These are phyloP conservation scores for Leptinotarsa juncta DNA, from an alignment of 2,888 invertebrate genomes.

Conservation along the genomic window DNA sequence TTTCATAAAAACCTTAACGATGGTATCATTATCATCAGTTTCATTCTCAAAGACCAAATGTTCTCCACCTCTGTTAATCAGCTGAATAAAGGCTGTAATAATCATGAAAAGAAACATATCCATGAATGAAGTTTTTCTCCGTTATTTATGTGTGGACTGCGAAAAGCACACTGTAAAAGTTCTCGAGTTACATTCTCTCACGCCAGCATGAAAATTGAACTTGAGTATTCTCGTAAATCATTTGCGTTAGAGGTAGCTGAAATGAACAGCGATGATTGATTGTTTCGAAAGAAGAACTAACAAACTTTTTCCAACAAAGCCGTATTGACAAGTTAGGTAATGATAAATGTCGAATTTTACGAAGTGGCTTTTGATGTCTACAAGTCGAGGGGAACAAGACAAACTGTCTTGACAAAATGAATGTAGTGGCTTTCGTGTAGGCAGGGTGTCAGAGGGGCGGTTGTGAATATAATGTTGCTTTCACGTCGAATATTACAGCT, in stretches of 20 bases:
- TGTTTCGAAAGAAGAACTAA: constrained; percentile 27
- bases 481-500: too few relatives aligned
- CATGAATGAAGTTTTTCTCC: background rate
- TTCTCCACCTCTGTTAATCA: background rate
- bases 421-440: background rate
- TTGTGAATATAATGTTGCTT: too few relatives aligned
- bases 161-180: background rate
- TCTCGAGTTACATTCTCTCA: constrained; percentile 6
- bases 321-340: constrained; percentile 29
- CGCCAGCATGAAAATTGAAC: constrained; percentile 5
- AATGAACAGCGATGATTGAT: constrained; percentile 34
- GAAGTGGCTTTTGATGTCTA: constrained; percentile 16
- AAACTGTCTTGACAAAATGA: background rate
- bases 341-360: constrained; percentile 11
- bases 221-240: constrained; percentile 16
- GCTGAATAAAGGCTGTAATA: background rate
- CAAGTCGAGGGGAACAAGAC: constrained; percentile 2
- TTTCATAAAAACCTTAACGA: too few relatives aligned
- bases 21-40: too few relatives aligned
- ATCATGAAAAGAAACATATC: background rate
- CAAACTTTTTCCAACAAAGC: constrained; percentile 30
- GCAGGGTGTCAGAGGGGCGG: too few relatives aligned
- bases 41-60: too few relatives aligned
- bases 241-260: constrained; percentile 10
- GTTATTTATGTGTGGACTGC: constrained; percentile 8